These are phyloP conservation scores for Toxotes chatareus DNA, from an alignment of 2,113 vertebrate genomes.

Conservation along the genomic window DNA sequence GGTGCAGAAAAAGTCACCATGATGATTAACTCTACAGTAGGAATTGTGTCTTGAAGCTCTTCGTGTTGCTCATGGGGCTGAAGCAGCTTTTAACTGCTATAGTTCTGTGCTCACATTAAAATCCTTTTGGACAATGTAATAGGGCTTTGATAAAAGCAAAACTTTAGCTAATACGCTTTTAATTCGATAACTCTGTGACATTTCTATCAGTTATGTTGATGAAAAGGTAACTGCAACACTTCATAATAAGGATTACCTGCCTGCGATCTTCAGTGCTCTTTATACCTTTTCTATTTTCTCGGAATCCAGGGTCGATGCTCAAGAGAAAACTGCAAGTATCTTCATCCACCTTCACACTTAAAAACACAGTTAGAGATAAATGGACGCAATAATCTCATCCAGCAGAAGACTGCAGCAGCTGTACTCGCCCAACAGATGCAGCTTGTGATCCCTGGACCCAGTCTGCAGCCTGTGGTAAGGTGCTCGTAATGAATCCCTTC, in stretches of 20 bases:
- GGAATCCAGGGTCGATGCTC: constrained; percentile 92
- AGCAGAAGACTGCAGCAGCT: constrained; percentile 95
- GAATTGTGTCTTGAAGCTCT: constrained; percentile 1
- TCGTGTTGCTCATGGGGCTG: background rate
- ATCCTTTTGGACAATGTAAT: background rate
- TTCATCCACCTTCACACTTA: constrained; percentile 95
- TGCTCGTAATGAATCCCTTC: background rate
- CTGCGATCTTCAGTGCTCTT: background rate
- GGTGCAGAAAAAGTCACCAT: background rate
- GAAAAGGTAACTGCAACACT: background rate
- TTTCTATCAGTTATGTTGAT: background rate
- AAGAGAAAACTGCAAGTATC: constrained; percentile 98
- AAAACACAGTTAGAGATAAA: constrained; percentile 98
- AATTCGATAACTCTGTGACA: background rate
- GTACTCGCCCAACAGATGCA: constrained; percentile 98
- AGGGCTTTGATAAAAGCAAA: background rate
- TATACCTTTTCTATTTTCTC: constrained; percentile 4
- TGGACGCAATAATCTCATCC: constrained; percentile 97
- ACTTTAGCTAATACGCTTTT: background rate
- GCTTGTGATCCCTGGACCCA: constrained; percentile 94
- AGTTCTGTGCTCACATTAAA: background rate
- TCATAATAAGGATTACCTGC: background rate
- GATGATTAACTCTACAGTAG: background rate
- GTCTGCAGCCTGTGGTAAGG: constrained; percentile 92
- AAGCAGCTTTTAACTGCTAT: background rate